Conservation (phyloP, 2,888 invertebrate genomes). For the Drosophila tripunctata region DNA sequence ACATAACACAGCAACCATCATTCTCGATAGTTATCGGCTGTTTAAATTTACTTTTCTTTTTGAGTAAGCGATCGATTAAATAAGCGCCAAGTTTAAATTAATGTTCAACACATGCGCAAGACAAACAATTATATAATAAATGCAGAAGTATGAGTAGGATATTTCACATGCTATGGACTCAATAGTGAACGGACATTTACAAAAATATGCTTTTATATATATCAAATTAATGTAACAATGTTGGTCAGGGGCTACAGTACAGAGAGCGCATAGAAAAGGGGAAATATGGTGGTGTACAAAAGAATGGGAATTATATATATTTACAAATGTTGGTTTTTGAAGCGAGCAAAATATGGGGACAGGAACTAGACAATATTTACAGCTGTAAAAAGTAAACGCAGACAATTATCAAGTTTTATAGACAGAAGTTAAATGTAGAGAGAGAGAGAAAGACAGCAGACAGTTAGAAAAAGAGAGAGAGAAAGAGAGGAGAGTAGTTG, state of each 20-base stretch:
- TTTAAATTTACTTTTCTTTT: neutral
- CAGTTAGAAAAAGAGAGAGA: constrained; percentile 26
- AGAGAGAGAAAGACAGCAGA: constrained; percentile 38
- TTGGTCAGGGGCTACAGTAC: constrained; percentile 20
- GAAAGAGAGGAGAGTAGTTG: constrained; percentile 46
- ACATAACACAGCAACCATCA: neutral
- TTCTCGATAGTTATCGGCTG: constrained; percentile 1
- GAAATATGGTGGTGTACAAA: constrained; percentile 30
- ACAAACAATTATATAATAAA: constrained; percentile 1
- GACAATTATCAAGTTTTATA: constrained; percentile 47
- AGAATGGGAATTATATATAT: constrained; percentile 36
- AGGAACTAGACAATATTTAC: constrained; percentile 65
- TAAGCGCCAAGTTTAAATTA: constrained; percentile 1
- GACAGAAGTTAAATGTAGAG: constrained; percentile 43
- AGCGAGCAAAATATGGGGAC: constrained; percentile 43
- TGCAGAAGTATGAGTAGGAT: constrained; percentile 28
- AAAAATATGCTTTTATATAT: constrained; percentile 23
- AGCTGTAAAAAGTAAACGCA: constrained; percentile 53
- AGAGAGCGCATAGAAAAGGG: constrained; percentile 27
- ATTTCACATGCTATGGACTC: constrained; percentile 52
- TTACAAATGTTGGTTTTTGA: constrained; percentile 40
- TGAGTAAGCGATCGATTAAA: neutral
- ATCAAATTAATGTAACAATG: constrained; percentile 12
- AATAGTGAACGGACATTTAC: constrained; percentile 40
- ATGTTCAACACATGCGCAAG: constrained; percentile 34